Evolutionary conservation across 2,888 invertebrate species (phyloP).

Genomic region (Megastigmus dorsalis): DNA sequence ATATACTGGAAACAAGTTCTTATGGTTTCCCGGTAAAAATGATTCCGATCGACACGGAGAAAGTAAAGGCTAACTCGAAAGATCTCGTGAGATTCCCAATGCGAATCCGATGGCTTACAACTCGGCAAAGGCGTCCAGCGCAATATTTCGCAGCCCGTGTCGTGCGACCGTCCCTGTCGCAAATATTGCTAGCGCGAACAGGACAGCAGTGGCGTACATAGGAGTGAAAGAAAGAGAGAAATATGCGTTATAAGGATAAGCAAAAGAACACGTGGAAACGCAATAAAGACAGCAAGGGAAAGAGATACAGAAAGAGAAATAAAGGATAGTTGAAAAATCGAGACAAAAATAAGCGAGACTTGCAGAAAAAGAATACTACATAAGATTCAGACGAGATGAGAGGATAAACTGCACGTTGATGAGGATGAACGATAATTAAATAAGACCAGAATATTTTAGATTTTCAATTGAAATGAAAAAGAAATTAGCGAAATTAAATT

Average conservation of each 20-base stretch:
- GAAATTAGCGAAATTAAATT: too few species aligned
- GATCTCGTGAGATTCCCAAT: neutral
- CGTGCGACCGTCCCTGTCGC: constrained; percentile 10
- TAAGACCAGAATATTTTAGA: too few species aligned
- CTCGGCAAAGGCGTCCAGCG: neutral
- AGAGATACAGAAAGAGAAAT: neutral
- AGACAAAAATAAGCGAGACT: neutral
- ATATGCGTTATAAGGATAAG: neutral
- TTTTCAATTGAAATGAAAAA: too few species aligned
- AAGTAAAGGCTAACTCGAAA: neutral
- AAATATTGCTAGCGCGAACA: constrained; percentile 23
- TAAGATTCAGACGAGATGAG: neutral
- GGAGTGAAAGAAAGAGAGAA: neutral
- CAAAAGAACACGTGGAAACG: neutral
- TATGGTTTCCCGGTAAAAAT: neutral
- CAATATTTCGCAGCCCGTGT: constrained; percentile 21
- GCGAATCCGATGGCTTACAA: constrained; percentile 5
- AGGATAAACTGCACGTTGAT: too few species aligned
- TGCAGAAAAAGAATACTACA: neutral
- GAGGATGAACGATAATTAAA: too few species aligned
- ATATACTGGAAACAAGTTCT: neutral
- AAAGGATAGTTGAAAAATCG: neutral
- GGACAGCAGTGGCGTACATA: neutral
- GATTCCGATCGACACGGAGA: neutral
- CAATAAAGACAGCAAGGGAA: neutral